Evolutionary conservation across 2,888 invertebrate genomes (phyloP).

Genomic region (Ormyrus nitidulus): DNA sequence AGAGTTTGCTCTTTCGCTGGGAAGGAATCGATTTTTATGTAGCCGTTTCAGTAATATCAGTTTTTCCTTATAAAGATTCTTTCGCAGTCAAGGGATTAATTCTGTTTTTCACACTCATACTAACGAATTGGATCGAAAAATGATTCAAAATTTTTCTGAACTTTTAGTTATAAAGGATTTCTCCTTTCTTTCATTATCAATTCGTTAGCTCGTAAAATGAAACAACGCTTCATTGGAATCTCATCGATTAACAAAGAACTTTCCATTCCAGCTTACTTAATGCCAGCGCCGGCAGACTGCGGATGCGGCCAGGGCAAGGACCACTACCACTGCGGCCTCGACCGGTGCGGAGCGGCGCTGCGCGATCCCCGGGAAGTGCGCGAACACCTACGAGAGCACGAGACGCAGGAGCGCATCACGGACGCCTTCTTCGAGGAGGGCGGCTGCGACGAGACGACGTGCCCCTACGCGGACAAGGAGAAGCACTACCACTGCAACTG

Average conservation of each 20-base stretch:
- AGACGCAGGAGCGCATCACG: slow-evolving; percentile 90
- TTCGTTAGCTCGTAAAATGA: no score
- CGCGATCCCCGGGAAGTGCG: slow-evolving; percentile 80
- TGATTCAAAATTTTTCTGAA: neutral
- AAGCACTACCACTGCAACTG: slow-evolving; percentile 94
- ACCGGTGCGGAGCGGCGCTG: slow-evolving; percentile 80
- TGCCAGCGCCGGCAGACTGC: slow-evolving; percentile 69
- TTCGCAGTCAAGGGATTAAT: neutral
- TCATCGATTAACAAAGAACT: no score
- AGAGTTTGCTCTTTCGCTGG: no score
- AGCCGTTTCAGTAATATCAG: no score
- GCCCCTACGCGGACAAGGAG: slow-evolving; percentile 86
- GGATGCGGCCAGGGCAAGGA: slow-evolving; percentile 80
- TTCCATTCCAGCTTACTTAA: slow-evolving; percentile 63
- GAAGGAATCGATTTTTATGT: no score
- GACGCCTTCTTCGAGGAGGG: slow-evolving; percentile 85
- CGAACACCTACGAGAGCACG: slow-evolving; percentile 92
- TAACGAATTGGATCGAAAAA: neutral
- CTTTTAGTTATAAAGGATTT: neutral
- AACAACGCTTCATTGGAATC: no score
- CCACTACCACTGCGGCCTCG: slow-evolving; percentile 91
- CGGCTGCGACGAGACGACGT: slow-evolving; percentile 81
- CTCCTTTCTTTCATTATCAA: neutral
- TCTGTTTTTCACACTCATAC: neutral
- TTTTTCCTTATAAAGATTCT: no score